Evolutionary conservation across 2,797 vertebrate species (phyloP).

Genomic region (Hozukius guyotensis): DNA sequence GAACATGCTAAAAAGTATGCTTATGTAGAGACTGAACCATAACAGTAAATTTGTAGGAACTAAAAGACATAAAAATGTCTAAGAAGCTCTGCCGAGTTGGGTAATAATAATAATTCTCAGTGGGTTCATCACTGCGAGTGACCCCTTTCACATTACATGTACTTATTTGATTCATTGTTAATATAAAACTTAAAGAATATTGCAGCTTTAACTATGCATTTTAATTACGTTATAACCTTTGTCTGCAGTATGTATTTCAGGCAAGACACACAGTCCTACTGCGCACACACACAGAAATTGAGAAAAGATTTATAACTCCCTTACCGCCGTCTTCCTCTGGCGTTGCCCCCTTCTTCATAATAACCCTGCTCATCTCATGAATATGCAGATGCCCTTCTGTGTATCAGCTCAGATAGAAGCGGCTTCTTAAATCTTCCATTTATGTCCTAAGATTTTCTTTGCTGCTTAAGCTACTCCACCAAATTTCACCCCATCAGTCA

Average conservation of each 20-base stretch:
- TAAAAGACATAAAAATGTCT: not conserved
- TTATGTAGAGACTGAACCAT: not conserved
- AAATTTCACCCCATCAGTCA: slow-evolving; percentile 38
- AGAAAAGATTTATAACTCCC: slow-evolving; percentile 40
- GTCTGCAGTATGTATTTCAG: not conserved
- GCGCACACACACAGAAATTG: slow-evolving; percentile 7
- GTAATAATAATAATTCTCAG: not conserved
- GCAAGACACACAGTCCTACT: not conserved
- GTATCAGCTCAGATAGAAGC: slow-evolving; percentile 45
- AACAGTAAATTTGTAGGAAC: not conserved
- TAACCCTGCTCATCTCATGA: slow-evolving; percentile 61
- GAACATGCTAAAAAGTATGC: not conserved
- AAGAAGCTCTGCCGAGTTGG: not conserved
- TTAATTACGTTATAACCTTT: not conserved
- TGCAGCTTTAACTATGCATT: not conserved
- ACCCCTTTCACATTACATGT: not conserved
- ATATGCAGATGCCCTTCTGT: slow-evolving; percentile 50
- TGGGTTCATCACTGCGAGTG: too few species aligned
- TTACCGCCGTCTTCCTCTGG: not conserved
- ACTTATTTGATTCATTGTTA: not conserved
- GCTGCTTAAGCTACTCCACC: slow-evolving; percentile 30
- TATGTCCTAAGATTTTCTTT: slow-evolving; percentile 34
- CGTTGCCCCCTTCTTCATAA: slow-evolving; percentile 41
- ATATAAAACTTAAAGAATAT: not conserved
- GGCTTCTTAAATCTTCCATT: slow-evolving; percentile 50